phyloP scores from a whole-genome alignment of 2,113 vertebrate species.

The Alces alces region DNA sequence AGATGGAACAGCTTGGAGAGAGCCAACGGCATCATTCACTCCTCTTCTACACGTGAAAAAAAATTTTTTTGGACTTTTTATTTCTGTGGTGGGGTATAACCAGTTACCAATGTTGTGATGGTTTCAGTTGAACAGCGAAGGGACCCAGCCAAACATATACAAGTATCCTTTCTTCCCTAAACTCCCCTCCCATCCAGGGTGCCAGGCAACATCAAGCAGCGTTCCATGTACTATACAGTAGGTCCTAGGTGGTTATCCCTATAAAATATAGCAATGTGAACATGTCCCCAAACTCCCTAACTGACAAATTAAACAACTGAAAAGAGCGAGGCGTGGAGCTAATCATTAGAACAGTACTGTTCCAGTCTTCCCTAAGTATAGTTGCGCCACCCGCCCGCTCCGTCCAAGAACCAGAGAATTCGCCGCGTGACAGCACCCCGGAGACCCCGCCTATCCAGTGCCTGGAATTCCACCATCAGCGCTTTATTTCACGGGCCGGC shows the following conservation, averaged over 20 bases:
- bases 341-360: not conserved
- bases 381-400: not conserved
- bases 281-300: not conserved
- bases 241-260: not conserved
- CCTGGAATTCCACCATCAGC: not conserved
- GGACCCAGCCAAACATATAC: not conserved
- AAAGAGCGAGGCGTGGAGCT: not conserved
- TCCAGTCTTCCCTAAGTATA: not conserved
- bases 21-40: not conserved
- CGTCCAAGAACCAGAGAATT: slow-evolving; percentile 36
- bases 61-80: not conserved
- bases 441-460: not conserved
- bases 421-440: not conserved
- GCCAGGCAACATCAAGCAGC: not conserved
- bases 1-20: not conserved
- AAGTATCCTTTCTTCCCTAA: not conserved
- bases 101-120: not conserved
- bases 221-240: not conserved
- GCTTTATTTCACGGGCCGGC: not conserved
- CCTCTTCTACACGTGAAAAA: not conserved
- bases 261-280: not conserved
- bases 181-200: not conserved
- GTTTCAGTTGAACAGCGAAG: not conserved
- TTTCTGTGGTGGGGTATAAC: not conserved
- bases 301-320: not conserved